phyloP scores from a whole-genome alignment of 2,113 vertebrate species.

The Peromyscus leucopus region DNA sequence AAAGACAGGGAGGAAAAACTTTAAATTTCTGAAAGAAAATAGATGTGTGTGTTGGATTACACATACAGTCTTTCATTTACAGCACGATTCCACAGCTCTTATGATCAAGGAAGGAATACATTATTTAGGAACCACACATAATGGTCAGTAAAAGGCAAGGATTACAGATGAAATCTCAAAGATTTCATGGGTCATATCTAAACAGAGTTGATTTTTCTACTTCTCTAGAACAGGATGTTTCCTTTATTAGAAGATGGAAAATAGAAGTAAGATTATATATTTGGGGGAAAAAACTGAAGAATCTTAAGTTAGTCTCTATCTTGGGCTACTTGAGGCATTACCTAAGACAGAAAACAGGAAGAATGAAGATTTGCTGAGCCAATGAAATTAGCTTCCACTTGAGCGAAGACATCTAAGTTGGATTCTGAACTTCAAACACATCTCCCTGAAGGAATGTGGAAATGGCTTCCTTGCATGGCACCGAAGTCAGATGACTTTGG shows the following conservation, averaged over 20 bases:
- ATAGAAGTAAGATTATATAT: conserved; percentile 20
- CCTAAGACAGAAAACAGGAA: neutral
- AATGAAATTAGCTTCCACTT: conserved; percentile 32
- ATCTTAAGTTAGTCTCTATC: neutral
- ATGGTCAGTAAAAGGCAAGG: neutral
- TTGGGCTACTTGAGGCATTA: neutral
- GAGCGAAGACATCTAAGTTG: conserved; percentile 1
- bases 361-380: neutral
- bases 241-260: neutral
- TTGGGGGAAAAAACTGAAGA: neutral
- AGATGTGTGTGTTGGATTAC: neutral
- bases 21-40: conserved; percentile 9
- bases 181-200: neutral
- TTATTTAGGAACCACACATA: neutral
- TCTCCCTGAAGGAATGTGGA: conserved; percentile 34
- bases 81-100: neutral
- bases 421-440: conserved; percentile 57
- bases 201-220: neutral
- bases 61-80: neutral
- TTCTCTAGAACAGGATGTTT: neutral
- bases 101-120: neutral
- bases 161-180: conserved; percentile 43
- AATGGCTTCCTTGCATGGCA: conserved; percentile 29
- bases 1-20: neutral
- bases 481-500: conserved; percentile 52